A percentile compares a stretch with the other conserved stretches of the same genome.
These are phyloP conservation scores for Fregata magnificens DNA, from an alignment of 2,113 vertebrate genomes.

Conservation along the genomic window DNA sequence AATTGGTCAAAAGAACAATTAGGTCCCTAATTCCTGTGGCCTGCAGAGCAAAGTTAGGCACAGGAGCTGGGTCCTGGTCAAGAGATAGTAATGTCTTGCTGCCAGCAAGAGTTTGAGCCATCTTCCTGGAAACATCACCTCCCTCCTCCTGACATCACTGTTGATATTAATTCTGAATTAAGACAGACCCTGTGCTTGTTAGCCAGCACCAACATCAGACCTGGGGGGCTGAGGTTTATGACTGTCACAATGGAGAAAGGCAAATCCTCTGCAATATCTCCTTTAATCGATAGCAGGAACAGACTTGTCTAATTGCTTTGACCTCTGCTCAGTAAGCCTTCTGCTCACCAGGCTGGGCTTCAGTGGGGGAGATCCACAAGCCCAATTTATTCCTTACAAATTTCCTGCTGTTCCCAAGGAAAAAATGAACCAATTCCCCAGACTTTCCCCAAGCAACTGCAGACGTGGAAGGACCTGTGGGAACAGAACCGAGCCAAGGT, in stretches of 20 bases:
- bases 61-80: not conserved
- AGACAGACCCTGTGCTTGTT: not conserved
- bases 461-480: not conserved
- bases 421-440: not conserved
- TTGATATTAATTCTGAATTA: not conserved
- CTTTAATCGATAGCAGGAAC: not conserved
- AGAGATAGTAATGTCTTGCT: not conserved
- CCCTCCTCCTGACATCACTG: rapidly evolving
- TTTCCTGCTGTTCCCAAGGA: not conserved
- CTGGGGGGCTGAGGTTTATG: not conserved
- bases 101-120: not conserved
- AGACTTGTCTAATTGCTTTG: not conserved
- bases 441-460: not conserved
- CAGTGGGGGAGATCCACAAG: not conserved
- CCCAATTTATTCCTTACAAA: not conserved
- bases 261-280: not conserved
- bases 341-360: not conserved
- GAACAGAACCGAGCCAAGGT: not conserved
- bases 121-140: not conserved
- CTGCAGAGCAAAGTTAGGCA: not conserved
- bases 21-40: not conserved
- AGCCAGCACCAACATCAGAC: not conserved
- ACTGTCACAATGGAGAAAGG: not conserved
- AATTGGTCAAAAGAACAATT: not conserved
- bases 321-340: not conserved